Percentiles rank a stretch among this genome's conserved stretches.
phyloP scores from a whole-genome alignment of 1,140 invertebrate species.

The fruit fly (Drosophila melanogaster) region DNA sequence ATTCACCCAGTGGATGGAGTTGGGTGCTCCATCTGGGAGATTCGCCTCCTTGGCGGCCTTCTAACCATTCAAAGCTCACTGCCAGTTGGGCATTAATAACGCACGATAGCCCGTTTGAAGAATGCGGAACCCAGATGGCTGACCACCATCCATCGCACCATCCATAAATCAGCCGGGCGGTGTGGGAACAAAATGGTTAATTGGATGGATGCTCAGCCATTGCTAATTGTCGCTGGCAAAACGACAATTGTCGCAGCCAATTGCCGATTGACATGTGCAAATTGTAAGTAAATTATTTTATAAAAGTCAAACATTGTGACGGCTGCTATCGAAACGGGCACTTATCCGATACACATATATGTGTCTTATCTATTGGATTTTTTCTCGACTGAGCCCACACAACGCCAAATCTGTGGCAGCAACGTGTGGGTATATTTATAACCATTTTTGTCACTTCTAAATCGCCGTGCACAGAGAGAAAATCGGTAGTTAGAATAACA shows the following conservation, averaged over 20 bases:
- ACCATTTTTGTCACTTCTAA: slow-evolving; percentile 6
- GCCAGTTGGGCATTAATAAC: slow-evolving; percentile 57
- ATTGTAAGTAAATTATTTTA: slow-evolving; percentile 79
- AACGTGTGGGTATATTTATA: slow-evolving; percentile 28
- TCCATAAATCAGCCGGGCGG: slow-evolving; percentile 51
- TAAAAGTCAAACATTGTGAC: slow-evolving; percentile 62
- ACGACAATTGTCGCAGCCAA: slow-evolving; percentile 37
- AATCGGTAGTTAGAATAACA: neutral
- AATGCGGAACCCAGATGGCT: slow-evolving; percentile 62
- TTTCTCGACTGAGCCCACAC: slow-evolving; percentile 28
- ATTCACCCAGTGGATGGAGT: slow-evolving; percentile 18
- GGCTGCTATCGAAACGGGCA: slow-evolving; percentile 57
- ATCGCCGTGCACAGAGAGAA: slow-evolving; percentile 6
- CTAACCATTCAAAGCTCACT: slow-evolving; percentile 58
- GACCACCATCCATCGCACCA: slow-evolving; percentile 7
- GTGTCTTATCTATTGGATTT: slow-evolving; percentile 64
- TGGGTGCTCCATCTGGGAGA: slow-evolving; percentile 1
- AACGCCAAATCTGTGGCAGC: slow-evolving; percentile 36
- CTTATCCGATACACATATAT: slow-evolving; percentile 63
- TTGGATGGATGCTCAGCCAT: neutral
- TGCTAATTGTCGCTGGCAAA: slow-evolving; percentile 30
- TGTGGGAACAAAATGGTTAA: slow-evolving; percentile 11
- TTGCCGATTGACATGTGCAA: slow-evolving; percentile 75
- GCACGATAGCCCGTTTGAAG: slow-evolving; percentile 25
- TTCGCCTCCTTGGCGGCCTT: slow-evolving; percentile 1